Conservation (phyloP, 1,140 invertebrate genomes). For the Diorhabda elongata region DNA sequence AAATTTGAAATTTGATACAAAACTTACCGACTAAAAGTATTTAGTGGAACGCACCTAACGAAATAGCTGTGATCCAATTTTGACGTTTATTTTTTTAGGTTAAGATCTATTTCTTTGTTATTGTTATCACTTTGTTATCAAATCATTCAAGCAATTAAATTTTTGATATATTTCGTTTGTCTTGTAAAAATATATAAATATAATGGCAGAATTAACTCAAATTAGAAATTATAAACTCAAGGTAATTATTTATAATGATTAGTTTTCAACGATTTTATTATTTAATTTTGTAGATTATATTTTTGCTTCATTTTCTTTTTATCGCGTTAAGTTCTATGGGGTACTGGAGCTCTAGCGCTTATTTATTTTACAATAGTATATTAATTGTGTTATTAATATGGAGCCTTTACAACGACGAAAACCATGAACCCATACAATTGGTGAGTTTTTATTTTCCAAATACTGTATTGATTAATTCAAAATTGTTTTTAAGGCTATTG, state of each 20-base stretch:
- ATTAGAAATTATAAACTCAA: conserved; percentile 27
- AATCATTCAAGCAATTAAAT: too few species aligned
- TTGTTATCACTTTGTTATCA: too few species aligned
- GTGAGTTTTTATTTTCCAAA: conserved; percentile 12
- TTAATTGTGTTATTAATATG: conserved; percentile 24
- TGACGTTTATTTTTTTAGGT: too few species aligned
- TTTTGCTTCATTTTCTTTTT: conserved; percentile 26
- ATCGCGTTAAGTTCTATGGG: conserved; percentile 25
- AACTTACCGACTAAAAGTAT: too few species aligned
- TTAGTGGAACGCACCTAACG: too few species aligned
- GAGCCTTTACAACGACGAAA: conserved; percentile 24
- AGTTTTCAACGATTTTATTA: background rate
- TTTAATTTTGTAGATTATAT: conserved; percentile 23
- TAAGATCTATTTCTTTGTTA: too few species aligned
- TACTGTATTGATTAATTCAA: background rate
- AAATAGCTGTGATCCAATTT: too few species aligned
- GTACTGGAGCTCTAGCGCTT: conserved; percentile 21
- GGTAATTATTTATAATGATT: conserved; percentile 17
- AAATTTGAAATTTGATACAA: too few species aligned
- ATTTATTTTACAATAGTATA: conserved; percentile 26
- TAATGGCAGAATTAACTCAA: conserved; percentile 15
- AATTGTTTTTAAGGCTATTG: conserved; percentile 22
- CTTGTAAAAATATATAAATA: conserved; percentile 1
- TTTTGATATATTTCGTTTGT: too few species aligned
- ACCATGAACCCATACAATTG: conserved; percentile 26